Percentiles rank a stretch among this genome's conserved stretches.
phyloP scores from a whole-genome alignment of 2,888 invertebrate species.

The Cactoblastis cactorum region DNA sequence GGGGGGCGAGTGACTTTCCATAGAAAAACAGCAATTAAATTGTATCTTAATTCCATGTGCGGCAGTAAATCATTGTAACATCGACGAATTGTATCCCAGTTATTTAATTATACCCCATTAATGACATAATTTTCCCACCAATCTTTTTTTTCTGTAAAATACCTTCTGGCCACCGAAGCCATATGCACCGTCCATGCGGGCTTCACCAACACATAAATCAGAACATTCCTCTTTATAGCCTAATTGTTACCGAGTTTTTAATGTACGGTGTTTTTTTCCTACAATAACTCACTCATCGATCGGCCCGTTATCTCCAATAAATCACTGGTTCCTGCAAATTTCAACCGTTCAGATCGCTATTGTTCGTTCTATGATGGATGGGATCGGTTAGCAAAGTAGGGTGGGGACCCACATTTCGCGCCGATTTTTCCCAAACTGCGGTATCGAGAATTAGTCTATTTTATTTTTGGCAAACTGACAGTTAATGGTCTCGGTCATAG shows the following conservation, averaged over 20 bases:
- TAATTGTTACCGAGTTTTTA: slow-evolving; percentile 35
- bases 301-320: slow-evolving; percentile 32
- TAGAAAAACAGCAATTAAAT: neutral
- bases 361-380: slow-evolving; percentile 40
- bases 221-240: slow-evolving; percentile 27
- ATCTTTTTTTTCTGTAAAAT: neutral
- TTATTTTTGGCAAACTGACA: neutral
- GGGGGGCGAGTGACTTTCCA: too few species aligned
- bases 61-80: neutral
- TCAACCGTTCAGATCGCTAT: slow-evolving; percentile 37
- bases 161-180: slow-evolving; percentile 3
- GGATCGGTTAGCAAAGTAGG: slow-evolving; percentile 4
- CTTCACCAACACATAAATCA: slow-evolving; percentile 22
- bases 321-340: slow-evolving; percentile 53
- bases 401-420: slow-evolving; percentile 2
- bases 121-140: neutral
- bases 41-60: neutral
- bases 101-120: neutral
- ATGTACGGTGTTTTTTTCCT: slow-evolving; percentile 9
- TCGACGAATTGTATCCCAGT: neutral
- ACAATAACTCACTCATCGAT: slow-evolving; percentile 12
- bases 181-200: slow-evolving; percentile 9
- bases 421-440: neutral
- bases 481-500: slow-evolving; percentile 1
- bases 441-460: neutral